Evolutionary conservation across 1,140 invertebrate species (phyloP), one percentile per base, ranked within the genome.

Genomic region (Megalopta genalis): DNA sequence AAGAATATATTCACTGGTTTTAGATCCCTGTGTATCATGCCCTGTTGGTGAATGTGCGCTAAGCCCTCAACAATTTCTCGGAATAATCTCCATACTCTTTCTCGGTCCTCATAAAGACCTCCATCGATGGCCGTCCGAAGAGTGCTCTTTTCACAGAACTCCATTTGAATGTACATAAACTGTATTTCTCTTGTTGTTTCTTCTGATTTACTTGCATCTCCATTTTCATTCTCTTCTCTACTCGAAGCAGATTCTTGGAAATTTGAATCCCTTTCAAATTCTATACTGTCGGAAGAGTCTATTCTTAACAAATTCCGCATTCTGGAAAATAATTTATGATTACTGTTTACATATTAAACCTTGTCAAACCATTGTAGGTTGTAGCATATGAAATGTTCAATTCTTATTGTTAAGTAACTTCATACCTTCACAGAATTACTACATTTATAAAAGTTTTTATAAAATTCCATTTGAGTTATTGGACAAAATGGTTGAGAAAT

Each of bases 1-100:
- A 99, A 94, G 91, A 99, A 99, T 89, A 99, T 98, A 91, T 99
- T 99, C 0, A 98, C 98, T 1, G 98, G 98, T 91, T 99, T 99
- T 27, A 99, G 91, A 92, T 99, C 98, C 76, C 97, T 93, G 90
- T 99, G 98, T 84, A 99, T 99, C 94, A 99, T 99, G 60, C 98
- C 97, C 89, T 98, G 96, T 85, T 97, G 95, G 91, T 99, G 99
- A 83, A 99, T 99, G 91, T 99, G 97, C 0, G 95, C 95, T 10
- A 99, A 91, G 23, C 96, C 97, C 93, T 98, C 97, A 76, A 98
- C 95, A 65, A 99, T 97, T 93, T 99, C 98, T 64, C 98, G 93
- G 90, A 99, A 99, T 14, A 99, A 92, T 49, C 98, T 94, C 98
- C 98, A 99, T 12, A 97, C 94, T 60, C 97, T 93, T 82, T 96